phyloP scores from a whole-genome alignment of 2,888 invertebrate genomes.

The Minunthozetes semirufus region DNA sequence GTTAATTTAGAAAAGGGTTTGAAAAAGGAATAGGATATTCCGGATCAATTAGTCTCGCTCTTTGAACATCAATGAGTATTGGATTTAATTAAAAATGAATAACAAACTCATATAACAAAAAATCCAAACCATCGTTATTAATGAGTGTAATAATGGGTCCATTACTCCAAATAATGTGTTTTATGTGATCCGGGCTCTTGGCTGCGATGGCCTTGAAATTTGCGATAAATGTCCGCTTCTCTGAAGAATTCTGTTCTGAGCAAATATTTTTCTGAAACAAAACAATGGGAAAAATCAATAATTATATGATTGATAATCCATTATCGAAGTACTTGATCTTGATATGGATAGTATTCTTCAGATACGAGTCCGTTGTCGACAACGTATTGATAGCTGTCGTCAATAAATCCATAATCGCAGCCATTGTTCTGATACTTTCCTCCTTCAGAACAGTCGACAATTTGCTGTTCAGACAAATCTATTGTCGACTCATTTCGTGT shows the following conservation, averaged over 20 bases:
- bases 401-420: conserved; percentile 32
- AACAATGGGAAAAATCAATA: no score
- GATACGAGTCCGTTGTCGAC: conserved; percentile 30
- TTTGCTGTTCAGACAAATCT: conserved; percentile 29
- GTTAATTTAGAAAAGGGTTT: no score
- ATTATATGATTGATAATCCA: no score
- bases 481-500: background rate
- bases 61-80: background rate
- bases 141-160: conserved; percentile 21
- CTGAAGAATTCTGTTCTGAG: no score
- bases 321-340: no score
- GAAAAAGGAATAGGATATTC: no score
- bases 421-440: conserved; percentile 21
- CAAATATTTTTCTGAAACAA: no score
- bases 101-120: conserved; percentile 13
- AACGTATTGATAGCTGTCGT: conserved; percentile 24
- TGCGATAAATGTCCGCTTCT: conserved; percentile 5
- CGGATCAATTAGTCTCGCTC: no score
- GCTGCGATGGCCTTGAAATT: background rate
- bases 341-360: conserved; percentile 25
- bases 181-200: background rate
- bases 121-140: conserved; percentile 21
- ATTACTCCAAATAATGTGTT: background rate
- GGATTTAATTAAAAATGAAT: background rate
- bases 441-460: conserved; percentile 18